Evolutionary conservation across 1,140 invertebrate species (phyloP), one percentile per base, ranked within the genome.

Genomic region (Campoletis sonorensis): DNA sequence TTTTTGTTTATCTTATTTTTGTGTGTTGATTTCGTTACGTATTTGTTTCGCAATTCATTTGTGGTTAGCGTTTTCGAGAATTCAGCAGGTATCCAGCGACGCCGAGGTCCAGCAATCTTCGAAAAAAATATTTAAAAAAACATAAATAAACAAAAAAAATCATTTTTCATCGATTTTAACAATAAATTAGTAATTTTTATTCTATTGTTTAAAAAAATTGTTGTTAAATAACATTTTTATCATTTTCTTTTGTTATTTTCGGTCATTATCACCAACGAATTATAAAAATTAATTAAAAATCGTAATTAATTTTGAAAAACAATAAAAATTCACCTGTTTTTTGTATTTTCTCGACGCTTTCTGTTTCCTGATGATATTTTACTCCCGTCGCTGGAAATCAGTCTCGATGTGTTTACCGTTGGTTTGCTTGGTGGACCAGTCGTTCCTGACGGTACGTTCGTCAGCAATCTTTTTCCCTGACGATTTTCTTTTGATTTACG

Each of bases 401-500:
- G 87, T 82, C 88, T 91, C 21, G 87, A 88, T 81, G 90, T 87
- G 82, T 88, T 83, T 86, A 86, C 84, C 23, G 89, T 90, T 70
- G 88, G 86, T 84, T 90, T 91, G 81, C 87, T 90, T 72, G 89
- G 87, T 75, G 86, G 87, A 81, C 88, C 89, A 79, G 89, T 90
- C 7, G 90, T 90, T 83, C 83, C 89, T 81, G 89, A 90, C 79
- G 90, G 91, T 85, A 92, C 87, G 80, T 91, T 92, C 51, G 89
- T 87, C 75, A 91, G 84, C 79, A 91, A 86, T 85, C 88, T 88
- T 85, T 92, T 92, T 68, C 90, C 90, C 79, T 91, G 90, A 80
- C 91, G 91, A 85, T 89, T 91, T 85, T 92, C 91, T 79, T 92
- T 92, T 73, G 91, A 91, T 86, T 91, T 92, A 68, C 90, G 88